These are phyloP conservation scores for Brachyopa scutellaris DNA, from an alignment of 2,888 invertebrate genomes.

Conservation along the genomic window DNA sequence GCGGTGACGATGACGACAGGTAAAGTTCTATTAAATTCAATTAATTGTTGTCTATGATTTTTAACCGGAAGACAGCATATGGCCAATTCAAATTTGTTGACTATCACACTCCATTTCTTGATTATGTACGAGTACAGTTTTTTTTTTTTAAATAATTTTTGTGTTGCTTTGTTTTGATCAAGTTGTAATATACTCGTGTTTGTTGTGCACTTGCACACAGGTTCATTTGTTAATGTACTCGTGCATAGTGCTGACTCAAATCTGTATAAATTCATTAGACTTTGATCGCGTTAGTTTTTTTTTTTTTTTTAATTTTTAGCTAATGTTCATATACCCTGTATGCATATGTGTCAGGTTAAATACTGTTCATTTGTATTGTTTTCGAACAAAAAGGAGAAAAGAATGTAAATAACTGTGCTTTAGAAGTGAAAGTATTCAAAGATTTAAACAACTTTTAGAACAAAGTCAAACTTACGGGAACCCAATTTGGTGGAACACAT, in stretches of 20 bases:
- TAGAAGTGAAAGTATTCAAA: slow-evolving; percentile 18
- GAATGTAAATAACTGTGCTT: slow-evolving; percentile 1
- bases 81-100: slow-evolving; percentile 41
- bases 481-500: neutral
- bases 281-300: slow-evolving; percentile 32
- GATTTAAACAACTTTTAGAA: too few relatives aligned
- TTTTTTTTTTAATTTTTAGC: neutral
- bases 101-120: slow-evolving; percentile 8
- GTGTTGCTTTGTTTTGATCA: slow-evolving; percentile 48
- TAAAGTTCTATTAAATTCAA: slow-evolving; percentile 5
- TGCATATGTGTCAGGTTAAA: slow-evolving; percentile 56
- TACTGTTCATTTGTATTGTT: slow-evolving; percentile 5
- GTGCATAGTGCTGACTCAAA: slow-evolving; percentile 38
- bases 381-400: too few relatives aligned
- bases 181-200: slow-evolving; percentile 5
- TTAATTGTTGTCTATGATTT: slow-evolving; percentile 15
- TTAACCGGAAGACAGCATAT: slow-evolving; percentile 56
- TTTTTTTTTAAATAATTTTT: slow-evolving; percentile 19
- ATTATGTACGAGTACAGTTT: neutral
- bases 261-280: slow-evolving; percentile 35
- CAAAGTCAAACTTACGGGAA: neutral
- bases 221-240: too few relatives aligned
- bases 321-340: slow-evolving; percentile 38
- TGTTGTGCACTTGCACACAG: neutral
- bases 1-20: too few relatives aligned